Percentiles rank a stretch among this genome's conserved stretches.
phyloP scores from a whole-genome alignment of 2,797 vertebrate genomes.

The Mormyrops attenuatus region DNA sequence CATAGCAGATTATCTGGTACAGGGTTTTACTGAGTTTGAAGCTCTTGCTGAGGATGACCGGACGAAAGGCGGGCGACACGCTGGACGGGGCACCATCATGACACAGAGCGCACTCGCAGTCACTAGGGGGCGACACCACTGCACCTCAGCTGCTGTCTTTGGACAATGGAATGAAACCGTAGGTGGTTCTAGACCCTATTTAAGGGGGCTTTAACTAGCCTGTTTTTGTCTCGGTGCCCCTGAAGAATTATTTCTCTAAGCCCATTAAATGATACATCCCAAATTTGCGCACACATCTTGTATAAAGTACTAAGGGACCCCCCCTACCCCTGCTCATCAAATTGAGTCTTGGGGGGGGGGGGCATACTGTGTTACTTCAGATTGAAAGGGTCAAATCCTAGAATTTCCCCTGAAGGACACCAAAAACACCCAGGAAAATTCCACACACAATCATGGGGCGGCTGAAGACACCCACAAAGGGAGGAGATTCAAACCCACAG shows the following conservation, averaged over 20 bases:
- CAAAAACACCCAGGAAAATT: neutral
- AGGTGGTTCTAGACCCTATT: neutral
- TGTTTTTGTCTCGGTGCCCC: neutral
- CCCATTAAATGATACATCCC: neutral
- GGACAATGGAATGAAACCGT: neutral
- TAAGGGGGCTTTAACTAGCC: neutral
- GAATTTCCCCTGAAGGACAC: neutral
- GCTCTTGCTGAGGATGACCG: neutral
- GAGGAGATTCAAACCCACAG: neutral
- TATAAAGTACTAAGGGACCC: neutral
- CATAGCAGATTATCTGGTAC: neutral
- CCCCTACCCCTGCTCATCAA: neutral
- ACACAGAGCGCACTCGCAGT: neutral
- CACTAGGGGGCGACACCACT: neutral
- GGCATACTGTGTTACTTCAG: neutral
- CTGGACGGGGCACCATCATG: neutral
- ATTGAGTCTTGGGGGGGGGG: neutral
- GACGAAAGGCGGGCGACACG: neutral
- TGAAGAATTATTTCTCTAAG: neutral
- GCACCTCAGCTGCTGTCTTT: neutral
- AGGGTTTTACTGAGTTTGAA: neutral
- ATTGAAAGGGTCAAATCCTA: neutral
- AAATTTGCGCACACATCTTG: neutral
- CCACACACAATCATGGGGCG: neutral
- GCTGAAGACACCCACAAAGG: neutral